Evolutionary conservation across 2,888 invertebrate species (phyloP), one percentile per base, ranked within the genome.

Genomic region (Cyclophora punctaria): DNA sequence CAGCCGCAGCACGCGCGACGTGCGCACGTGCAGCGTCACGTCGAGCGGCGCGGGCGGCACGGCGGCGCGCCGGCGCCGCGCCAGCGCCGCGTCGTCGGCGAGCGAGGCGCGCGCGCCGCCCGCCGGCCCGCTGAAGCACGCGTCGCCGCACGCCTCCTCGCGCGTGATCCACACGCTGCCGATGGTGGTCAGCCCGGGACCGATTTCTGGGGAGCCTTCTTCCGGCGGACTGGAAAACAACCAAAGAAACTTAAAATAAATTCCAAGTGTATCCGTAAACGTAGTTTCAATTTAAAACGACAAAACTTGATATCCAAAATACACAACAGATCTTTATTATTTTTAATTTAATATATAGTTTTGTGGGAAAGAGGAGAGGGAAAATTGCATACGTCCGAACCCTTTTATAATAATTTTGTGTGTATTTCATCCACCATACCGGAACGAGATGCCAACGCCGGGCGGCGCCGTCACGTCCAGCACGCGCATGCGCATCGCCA

Each of bases 401-500:
- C 20, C 20, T 1, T 20, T 20, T 20, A 1, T 20, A 20, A 20
- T 20, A 20, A 20, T 20, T 20, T 20, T 20, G 20, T 20, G 7
- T 7, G 7, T 42, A 42, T 42, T 7, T 5, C 3, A 6, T 41
- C 90, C 91, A 51, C 91, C 79, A 72, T 69, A 85, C 75, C 73
- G 67, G 64, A 90, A 90, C 56, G 85, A 87, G 40, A 94, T 75
- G 76, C 54, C 55, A 37, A 3, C 7, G 33, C 7, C 35, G 44
- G 91, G 91, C 53, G 92, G 81, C 58, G 92, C 91, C 59, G 91
- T 78, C 44, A 95, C 90, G 57, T 90, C 80, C 50, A 91, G 90
- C 45, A 97, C 92, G 59, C 92, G 92, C 94, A 98, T 95, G 48
- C 92, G 90, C 66, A 93, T 92, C 60, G 92, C 86, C 86, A 96